phyloP scores from a whole-genome alignment of 1,140 invertebrate genomes.

The Drosophila equinoxialis region DNA sequence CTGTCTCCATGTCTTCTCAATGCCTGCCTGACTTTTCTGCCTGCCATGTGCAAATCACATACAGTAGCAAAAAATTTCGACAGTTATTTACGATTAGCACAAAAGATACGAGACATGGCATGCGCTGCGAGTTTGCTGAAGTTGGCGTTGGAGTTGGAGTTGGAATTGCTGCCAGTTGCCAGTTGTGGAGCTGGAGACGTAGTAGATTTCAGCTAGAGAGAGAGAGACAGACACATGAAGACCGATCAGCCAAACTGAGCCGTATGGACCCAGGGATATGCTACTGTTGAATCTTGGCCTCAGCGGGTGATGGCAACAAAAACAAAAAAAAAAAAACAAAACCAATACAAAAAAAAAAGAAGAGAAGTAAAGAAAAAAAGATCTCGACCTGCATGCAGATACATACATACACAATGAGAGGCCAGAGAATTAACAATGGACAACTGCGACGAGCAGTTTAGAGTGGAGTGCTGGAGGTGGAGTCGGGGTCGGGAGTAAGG shows the following conservation, averaged over 20 bases:
- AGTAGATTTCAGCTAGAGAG: not conserved
- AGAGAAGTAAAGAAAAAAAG: not conserved
- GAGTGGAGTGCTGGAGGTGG: not conserved
- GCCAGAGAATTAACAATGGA: constrained; percentile 11
- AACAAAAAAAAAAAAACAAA: not conserved
- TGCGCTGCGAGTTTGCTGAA: constrained; percentile 51
- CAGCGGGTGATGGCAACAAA: constrained; percentile 3
- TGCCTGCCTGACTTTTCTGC: constrained; percentile 47
- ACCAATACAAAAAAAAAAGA: not conserved
- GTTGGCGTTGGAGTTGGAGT: constrained; percentile 40
- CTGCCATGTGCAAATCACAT: constrained; percentile 75
- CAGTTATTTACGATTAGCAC: constrained; percentile 82
- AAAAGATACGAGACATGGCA: constrained; percentile 61
- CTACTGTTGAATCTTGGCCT: constrained; percentile 9
- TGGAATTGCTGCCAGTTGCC: not conserved
- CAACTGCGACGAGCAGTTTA: constrained; percentile 1
- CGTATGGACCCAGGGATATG: constrained; percentile 3
- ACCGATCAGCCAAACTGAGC: not conserved
- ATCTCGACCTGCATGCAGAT: constrained; percentile 10
- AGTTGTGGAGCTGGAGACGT: constrained; percentile 1
- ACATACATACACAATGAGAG: constrained; percentile 3
- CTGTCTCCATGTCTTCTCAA: constrained; percentile 27
- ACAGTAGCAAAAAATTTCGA: constrained; percentile 82
- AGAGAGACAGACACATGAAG: not conserved
- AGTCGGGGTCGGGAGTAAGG: not conserved